Percentiles rank a stretch among this genome's conserved stretches.
Evolutionary conservation across 2,888 invertebrate genomes (phyloP).

Genomic region (Microdon myrmicae): DNA sequence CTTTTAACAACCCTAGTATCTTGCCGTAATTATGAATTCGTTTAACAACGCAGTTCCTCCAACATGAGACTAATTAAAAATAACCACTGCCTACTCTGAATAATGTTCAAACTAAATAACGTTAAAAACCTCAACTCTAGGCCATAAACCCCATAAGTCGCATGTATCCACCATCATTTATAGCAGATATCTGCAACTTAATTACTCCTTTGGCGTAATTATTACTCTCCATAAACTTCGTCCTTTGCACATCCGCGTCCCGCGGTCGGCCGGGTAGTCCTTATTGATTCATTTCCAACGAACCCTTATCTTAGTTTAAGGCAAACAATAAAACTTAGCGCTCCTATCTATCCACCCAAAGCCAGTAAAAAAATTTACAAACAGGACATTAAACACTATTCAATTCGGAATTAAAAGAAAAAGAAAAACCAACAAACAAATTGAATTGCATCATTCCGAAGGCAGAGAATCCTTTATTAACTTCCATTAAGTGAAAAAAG

Average conservation of each 20-base stretch:
- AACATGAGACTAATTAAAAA: constrained; percentile 8
- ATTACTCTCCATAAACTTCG: constrained; percentile 21
- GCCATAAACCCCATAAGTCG: constrained; percentile 31
- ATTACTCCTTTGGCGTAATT: constrained; percentile 37
- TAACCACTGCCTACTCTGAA: neutral
- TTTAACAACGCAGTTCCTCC: too few relatives aligned
- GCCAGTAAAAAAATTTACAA: constrained; percentile 3
- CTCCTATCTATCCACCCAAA: neutral
- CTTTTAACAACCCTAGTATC: too few relatives aligned
- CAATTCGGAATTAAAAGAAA: constrained; percentile 28
- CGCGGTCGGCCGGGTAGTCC: too few relatives aligned
- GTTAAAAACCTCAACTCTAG: neutral
- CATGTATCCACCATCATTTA: constrained; percentile 20
- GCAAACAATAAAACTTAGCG: constrained; percentile 18
- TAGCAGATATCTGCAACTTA: constrained; percentile 35
- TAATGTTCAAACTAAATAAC: neutral
- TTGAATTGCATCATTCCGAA: constrained; percentile 18
- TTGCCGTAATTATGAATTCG: too few relatives aligned
- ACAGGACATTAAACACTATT: constrained; percentile 37
- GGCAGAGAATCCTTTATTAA: constrained; percentile 29
- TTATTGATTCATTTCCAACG: constrained; percentile 9
- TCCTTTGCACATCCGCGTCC: neutral
- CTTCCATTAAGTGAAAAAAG: constrained; percentile 35
- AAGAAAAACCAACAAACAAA: too few relatives aligned
- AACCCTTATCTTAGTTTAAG: constrained; percentile 5